phyloP scores from a whole-genome alignment of 2,888 invertebrate species.

The Mantis religiosa region DNA sequence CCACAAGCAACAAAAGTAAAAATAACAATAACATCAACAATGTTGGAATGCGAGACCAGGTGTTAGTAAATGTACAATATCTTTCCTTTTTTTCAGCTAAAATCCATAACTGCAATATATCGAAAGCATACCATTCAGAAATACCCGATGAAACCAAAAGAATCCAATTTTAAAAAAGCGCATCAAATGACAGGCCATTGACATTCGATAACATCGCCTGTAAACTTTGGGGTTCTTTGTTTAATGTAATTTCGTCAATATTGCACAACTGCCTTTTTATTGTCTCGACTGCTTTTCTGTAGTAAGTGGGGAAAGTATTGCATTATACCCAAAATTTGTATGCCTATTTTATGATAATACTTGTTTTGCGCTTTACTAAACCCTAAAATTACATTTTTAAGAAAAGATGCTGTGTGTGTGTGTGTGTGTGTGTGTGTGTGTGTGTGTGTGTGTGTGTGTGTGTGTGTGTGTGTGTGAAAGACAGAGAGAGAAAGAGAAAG shows the following conservation, averaged over 20 bases:
- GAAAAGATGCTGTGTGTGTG: too few species aligned
- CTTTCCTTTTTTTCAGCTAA: neutral
- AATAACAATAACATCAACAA: neutral
- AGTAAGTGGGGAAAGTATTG: neutral
- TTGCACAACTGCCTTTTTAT: neutral
- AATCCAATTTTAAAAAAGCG: conserved; percentile 6
- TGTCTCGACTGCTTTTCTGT: neutral
- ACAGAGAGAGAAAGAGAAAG: too few species aligned
- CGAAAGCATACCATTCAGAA: neutral
- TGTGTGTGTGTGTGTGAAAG: too few species aligned
- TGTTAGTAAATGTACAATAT: neutral
- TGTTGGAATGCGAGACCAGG: neutral
- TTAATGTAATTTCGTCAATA: neutral
- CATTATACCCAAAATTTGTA: neutral
- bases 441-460: too few species aligned
- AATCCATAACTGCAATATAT: neutral
- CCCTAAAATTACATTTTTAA: too few species aligned
- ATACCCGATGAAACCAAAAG: conserved; percentile 8
- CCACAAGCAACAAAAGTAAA: too few species aligned
- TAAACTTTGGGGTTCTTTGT: neutral
- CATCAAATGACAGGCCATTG: neutral
- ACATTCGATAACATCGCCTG: conserved; percentile 2
- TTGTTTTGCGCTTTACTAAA: too few species aligned
- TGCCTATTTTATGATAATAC: too few species aligned
- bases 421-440: too few species aligned